Base-by-base conservation (phyloP, 2,797 vertebrate genomes). In the Danio choprae region DNA sequence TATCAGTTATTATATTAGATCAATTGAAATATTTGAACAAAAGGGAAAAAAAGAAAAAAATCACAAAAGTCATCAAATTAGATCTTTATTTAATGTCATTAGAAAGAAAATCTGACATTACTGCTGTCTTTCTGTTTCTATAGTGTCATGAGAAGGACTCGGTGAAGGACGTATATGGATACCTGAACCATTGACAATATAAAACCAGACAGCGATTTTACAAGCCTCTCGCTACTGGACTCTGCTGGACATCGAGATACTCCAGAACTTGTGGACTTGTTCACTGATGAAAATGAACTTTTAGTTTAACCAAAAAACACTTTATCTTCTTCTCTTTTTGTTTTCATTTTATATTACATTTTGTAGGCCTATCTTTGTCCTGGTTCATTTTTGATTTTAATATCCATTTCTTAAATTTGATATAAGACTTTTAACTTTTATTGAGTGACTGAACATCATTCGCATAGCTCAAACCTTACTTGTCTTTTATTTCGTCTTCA, bases 121-220 rank as follows among this genome's bases (percentile, higher is more conserved):
- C 40, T 77, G 9, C 79, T 64, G 77, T 46, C 13, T 56, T 70
- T 9, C 22, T 44, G 50, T 81, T 78, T 44, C 68, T 50, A 2
- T 48, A 84, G 85, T 68, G 83, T 72, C 62, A 62, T 6, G 44
- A 68, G 46, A 82, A 82, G 74, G 58, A 82, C 29, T 55, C 79
- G 41, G 29, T 15, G 29, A 56, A 81, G 20, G 58, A 79, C 22
- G 8, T 48, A 60, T 68, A 65, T 81, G 82, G 72, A 75, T 50
- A 68, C 60, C 62, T 73, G 48, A 73, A 65, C 60, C 40, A 73
- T 73, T 80, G 69, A 73, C 12, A n/a, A 18, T 65, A 36, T 64
- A 43, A 80, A 22, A 55, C 48, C 68, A 71, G 67, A 43, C 46
- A n/a, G 8, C n/a, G 6, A 43, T 62, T 51, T 58, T 53, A 38